Base-by-base conservation (phyloP, 2,113 vertebrate genomes). In the Falco punctatus region DNA sequence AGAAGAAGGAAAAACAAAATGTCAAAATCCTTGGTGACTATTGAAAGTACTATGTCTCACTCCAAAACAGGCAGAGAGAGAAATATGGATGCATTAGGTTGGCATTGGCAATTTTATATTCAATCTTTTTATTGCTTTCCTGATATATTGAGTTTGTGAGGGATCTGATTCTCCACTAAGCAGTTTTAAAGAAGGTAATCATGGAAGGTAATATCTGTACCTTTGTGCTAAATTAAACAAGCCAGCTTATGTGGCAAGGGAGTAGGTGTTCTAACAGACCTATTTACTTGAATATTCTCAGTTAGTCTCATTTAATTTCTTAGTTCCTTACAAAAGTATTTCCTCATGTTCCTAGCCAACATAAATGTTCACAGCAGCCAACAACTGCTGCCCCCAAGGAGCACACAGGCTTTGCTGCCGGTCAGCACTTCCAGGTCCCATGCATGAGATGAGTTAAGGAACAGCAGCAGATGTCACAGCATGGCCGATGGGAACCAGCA, bases 401-500 rank as follows among this genome's bases (percentile, higher is more conserved):
- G 65, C 40, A 58, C 42, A 13, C 18, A 70, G 72, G 23, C 54
- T 73, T 64, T 83, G 71, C 59, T 65, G 71, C 26, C 61, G 54
- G 27, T 61, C 75, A 83, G 44, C 55, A 15, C 9, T 54, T 80
- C 67, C 40, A 72, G 6, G 5, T 75, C 15, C n/a, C 32, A 19
- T 4, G 12, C 27, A 18, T 44, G 52, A 69, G 81, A 38, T 30
- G 38, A 79, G 57, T 17, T 48, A 69, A 78, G 55, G 62, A 77
- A 10, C 40, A 86, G 62, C 81, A 65, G 38, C 32, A 57, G 18
- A 44, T 62, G 32, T n/a, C n/a, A 57, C 42, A 81, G 40, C 55
- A 35, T 5, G n/a, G 55, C 35, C 0, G 0, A 4, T 2, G 6
- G 10, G 67, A 73, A 40, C 21, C 17, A 48, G 59, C 42, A 74